Base-by-base conservation (phyloP, 2,113 vertebrate species). In the Salminus brasiliensis region DNA sequence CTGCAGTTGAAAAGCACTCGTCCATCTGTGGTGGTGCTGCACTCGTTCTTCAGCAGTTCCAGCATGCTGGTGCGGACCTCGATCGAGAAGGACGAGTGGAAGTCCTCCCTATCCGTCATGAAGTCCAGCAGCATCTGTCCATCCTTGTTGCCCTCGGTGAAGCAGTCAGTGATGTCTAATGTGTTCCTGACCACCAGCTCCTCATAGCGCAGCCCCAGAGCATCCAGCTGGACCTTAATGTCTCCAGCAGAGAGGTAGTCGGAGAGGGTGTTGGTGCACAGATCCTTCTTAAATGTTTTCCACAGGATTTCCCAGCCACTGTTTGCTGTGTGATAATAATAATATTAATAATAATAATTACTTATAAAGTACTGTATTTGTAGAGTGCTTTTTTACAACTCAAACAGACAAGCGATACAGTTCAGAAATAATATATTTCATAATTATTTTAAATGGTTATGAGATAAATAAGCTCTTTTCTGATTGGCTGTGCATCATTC, bases 31-130 rank as follows among this genome's bases (percentile, higher is more conserved):
- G 86, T 72, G 43, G 89, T 63, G 85, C 95, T 95, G 88, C 93
- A 97, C 83, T 89, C 93, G 85, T 89, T 90, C 72, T 88, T 92
- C 5, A 97, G 88, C 3, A 95, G 91, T 62, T 95, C 91, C 5
- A 93, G 74, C 6, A 98, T 81, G 76, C 92, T 91, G 1, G 2
- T 72, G 83, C 88, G 94, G 30, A 95, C 83, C 71, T 95, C 93
- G 5, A 88, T 85, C 57, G 92, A 90, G 76, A 95, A 93, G 34
- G 88, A 94, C 86, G 89, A 23, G 2, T 72, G 4, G 79, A 92
- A 93, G 72, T 87, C 36, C 29, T n/a, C 85, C 6, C 47, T 52
- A 0, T 34, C 79, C 1, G 91, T 91, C 81, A 93, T 84, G 87
- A 87, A 87, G 60, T 88, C 81, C 47, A 92, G 69, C 67, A 92